Evolutionary conservation across 2,797 vertebrate species (phyloP).

Genomic region (Chaunax sp.): DNA sequence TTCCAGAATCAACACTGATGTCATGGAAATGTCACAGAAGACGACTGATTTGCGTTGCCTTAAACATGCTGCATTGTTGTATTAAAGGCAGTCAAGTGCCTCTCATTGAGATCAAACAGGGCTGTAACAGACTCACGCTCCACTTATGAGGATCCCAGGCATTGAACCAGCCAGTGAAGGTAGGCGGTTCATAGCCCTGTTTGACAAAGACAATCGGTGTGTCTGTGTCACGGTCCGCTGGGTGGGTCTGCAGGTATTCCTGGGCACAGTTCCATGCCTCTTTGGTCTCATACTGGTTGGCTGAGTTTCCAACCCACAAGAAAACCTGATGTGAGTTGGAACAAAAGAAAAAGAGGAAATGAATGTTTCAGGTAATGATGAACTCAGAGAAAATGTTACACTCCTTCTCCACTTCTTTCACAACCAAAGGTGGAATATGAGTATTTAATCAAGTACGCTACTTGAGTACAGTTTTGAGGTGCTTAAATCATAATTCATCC

Average conservation of each 20-base stretch:
- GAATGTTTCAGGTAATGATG: not conserved
- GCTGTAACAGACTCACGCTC: conserved; percentile 85
- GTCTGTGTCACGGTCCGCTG: conserved; percentile 86
- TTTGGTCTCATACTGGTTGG: conserved; percentile 87
- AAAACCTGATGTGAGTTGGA: conserved; percentile 82
- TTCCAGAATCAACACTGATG: not conserved
- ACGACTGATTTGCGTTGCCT: conserved; percentile 3
- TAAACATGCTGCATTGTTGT: conserved; percentile 10
- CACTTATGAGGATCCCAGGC: conserved; percentile 94
- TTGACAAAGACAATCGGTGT: conserved; percentile 88
- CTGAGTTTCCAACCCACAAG: conserved; percentile 89
- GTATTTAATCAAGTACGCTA: no score
- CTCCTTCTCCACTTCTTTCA: not conserved
- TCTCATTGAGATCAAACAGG: conserved; percentile 11
- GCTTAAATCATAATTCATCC: no score
- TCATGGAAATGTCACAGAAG: not conserved
- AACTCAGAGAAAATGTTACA: not conserved
- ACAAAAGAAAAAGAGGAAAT: not conserved
- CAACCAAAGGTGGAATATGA: not conserved
- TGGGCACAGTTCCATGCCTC: conserved; percentile 81
- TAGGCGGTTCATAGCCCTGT: conserved; percentile 89
- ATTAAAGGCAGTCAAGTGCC: not conserved
- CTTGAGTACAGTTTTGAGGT: no score
- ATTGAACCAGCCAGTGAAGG: conserved; percentile 93
- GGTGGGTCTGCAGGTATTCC: conserved; percentile 90